These are phyloP conservation scores for Cydia pomonella DNA, from an alignment of 1,140 invertebrate genomes.

Conservation along the genomic window DNA sequence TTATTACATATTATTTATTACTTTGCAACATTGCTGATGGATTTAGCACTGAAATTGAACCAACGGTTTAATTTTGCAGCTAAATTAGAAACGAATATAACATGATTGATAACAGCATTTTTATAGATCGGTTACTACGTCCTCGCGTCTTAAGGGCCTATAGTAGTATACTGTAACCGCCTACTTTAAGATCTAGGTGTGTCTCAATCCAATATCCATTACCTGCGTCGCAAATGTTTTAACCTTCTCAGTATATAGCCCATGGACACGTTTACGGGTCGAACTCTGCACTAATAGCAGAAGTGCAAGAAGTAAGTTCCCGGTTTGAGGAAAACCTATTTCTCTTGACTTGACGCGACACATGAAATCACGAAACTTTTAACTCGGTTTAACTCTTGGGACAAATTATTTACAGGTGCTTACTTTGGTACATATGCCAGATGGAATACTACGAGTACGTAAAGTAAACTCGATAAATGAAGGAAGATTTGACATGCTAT, in stretches of 20 bases:
- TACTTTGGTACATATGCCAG: too few species aligned
- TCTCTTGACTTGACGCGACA: too few species aligned
- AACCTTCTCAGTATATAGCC: not conserved
- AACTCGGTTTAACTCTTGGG: not conserved
- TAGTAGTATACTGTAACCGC: too few species aligned
- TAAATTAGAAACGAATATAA: not conserved
- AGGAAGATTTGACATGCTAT: too few species aligned
- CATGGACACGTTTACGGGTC: not conserved
- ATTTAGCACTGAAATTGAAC: not conserved
- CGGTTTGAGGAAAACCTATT: not conserved
- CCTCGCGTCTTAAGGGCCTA: too few species aligned
- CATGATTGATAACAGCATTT: too few species aligned
- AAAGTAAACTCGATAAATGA: too few species aligned
- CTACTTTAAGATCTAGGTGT: not conserved
- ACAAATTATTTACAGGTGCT: too few species aligned
- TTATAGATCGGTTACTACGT: too few species aligned
- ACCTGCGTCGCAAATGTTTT: not conserved
- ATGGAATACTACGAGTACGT: too few species aligned
- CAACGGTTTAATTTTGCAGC: not conserved
- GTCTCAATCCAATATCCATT: not conserved
- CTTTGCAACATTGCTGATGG: not conserved
- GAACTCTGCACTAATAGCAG: not conserved
- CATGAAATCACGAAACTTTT: not conserved
- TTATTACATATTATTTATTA: conserved; percentile 15
- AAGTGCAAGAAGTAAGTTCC: not conserved